phyloP scores from a whole-genome alignment of 2,888 invertebrate genomes.

The Dysmachus trigonus region DNA sequence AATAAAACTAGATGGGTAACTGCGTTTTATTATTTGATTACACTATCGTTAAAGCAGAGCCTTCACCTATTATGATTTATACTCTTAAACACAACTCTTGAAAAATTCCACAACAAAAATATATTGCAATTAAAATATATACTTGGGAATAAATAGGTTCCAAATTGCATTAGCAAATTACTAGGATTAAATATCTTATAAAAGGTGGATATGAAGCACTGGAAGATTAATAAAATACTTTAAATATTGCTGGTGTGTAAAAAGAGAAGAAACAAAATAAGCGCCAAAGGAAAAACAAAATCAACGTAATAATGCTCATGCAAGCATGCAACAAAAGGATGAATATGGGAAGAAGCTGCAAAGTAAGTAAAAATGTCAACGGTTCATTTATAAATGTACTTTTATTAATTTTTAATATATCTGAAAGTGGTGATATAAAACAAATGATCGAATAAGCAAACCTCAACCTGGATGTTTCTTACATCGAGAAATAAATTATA shows the following conservation, averaged over 20 bases:
- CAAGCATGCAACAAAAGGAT: conserved; percentile 17
- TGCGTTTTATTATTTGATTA: background rate
- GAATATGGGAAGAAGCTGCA: conserved; percentile 23
- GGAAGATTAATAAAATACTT: background rate
- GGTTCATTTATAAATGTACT: conserved; percentile 12
- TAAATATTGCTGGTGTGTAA: background rate
- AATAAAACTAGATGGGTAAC: background rate
- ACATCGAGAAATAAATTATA: conserved; percentile 9
- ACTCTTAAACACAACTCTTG: background rate
- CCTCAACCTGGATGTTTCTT: conserved; percentile 9
- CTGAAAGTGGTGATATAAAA: conserved; percentile 19
- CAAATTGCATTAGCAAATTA: background rate
- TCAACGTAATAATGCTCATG: background rate
- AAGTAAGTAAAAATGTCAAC: conserved; percentile 31
- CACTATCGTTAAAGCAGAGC: background rate
- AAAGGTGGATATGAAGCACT: background rate
- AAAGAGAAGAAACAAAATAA: background rate
- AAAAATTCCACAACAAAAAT: background rate
- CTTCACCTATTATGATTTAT: background rate
- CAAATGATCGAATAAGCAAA: conserved; percentile 33
- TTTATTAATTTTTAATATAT: conserved; percentile 27
- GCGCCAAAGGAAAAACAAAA: background rate
- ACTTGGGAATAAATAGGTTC: background rate
- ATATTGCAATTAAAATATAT: background rate
- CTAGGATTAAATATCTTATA: background rate